Percentiles rank a stretch among this genome's conserved stretches.
These are phyloP conservation scores for Grapholita molesta DNA, from an alignment of 1,140 invertebrate species.

Conservation along the genomic window DNA sequence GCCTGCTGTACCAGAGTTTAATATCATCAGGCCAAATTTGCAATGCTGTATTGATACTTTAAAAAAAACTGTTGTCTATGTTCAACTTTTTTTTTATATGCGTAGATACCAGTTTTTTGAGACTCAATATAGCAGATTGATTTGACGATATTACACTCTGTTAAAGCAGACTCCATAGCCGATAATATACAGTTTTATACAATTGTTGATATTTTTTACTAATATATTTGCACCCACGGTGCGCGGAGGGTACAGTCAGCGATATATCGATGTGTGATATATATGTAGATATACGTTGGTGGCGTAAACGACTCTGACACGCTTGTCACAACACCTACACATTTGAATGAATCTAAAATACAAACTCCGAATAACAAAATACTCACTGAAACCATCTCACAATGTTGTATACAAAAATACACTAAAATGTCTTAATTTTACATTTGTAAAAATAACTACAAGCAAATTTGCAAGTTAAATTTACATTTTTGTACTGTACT, in stretches of 20 bases:
- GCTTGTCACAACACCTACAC: slow-evolving; percentile 63
- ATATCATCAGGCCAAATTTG: not conserved
- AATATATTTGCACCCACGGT: slow-evolving; percentile 43
- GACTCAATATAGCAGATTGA: slow-evolving; percentile 2
- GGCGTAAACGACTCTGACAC: slow-evolving; percentile 32
- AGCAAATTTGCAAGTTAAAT: not conserved
- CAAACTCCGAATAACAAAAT: not conserved
- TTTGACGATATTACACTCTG: slow-evolving; percentile 46
- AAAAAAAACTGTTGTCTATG: no score
- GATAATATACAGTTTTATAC: slow-evolving; percentile 65
- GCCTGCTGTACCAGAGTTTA: slow-evolving; percentile 39
- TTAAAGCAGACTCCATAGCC: slow-evolving; percentile 51
- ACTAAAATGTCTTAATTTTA: no score
- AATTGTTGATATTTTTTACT: slow-evolving; percentile 67
- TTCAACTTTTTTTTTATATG: slow-evolving; percentile 44
- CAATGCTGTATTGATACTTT: not conserved
- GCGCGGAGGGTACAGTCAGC: slow-evolving; percentile 41
- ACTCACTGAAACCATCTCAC: not conserved
- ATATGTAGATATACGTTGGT: slow-evolving; percentile 21
- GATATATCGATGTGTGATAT: not conserved
- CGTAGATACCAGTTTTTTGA: no score
- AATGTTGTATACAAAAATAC: no score
- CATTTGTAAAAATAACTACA: not conserved
- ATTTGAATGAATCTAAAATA: slow-evolving; percentile 58
- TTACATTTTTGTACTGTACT: no score